phyloP scores from a whole-genome alignment of 2,888 invertebrate genomes.

The Meganola albula region DNA sequence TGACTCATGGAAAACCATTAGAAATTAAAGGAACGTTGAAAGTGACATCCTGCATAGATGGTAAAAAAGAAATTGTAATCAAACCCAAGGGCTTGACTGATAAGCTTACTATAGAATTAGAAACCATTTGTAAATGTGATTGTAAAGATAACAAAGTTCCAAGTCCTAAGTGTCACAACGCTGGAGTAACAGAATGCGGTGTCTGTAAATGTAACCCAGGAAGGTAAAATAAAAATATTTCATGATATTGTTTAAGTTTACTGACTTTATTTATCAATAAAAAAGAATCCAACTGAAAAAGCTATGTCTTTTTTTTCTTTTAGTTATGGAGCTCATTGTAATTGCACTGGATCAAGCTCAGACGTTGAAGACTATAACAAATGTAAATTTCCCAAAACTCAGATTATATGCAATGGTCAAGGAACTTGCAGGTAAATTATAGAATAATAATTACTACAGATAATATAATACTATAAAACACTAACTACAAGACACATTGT shows the following conservation, averaged over 20 bases:
- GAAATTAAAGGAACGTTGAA: constrained; percentile 33
- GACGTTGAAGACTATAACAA: constrained; percentile 31
- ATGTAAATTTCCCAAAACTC: constrained; percentile 36
- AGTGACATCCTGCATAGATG: constrained; percentile 33
- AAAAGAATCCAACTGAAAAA: neutral
- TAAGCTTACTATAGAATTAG: constrained; percentile 80
- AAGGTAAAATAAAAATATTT: constrained; percentile 33
- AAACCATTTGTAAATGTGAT: constrained; percentile 84
- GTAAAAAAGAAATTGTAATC: constrained; percentile 19
- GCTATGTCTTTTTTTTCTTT: constrained; percentile 11
- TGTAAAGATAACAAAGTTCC: constrained; percentile 35
- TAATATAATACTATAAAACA: no score
- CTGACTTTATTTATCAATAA: neutral
- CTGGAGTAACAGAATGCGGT: constrained; percentile 79
- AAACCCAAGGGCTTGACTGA: constrained; percentile 82
- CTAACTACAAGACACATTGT: no score
- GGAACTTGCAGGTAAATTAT: constrained; percentile 47
- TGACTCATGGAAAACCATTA: constrained; percentile 24
- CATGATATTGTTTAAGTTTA: no score
- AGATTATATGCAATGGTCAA: constrained; percentile 40
- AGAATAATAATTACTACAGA: no score
- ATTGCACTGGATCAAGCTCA: constrained; percentile 34
- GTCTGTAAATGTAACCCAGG: constrained; percentile 77
- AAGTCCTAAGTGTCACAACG: constrained; percentile 42
- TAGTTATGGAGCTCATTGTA: constrained; percentile 49